These are phyloP conservation scores for Strigops habroptila DNA, from an alignment of 2,113 vertebrate genomes.

Conservation along the genomic window DNA sequence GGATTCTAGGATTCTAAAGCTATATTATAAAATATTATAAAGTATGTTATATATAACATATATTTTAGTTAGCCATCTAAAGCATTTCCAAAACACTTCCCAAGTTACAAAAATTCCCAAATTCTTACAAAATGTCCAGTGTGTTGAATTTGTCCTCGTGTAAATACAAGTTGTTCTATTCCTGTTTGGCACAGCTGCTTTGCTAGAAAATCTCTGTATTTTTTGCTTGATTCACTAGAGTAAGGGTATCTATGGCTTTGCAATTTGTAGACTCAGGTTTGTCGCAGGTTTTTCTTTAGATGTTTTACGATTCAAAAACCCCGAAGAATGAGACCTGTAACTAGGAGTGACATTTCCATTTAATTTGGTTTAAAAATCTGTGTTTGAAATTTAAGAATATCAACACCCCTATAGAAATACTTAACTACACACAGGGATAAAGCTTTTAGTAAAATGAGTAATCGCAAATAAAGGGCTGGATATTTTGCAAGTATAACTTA, in stretches of 20 bases:
- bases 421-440: neutral
- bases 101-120: neutral
- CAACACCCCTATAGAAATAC: neutral
- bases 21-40: neutral
- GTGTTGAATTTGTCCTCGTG: neutral
- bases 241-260: neutral
- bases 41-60: neutral
- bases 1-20: neutral
- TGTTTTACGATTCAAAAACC: neutral
- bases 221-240: neutral
- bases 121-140: neutral
- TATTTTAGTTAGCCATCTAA: neutral
- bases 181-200: neutral
- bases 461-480: neutral
- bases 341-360: neutral
- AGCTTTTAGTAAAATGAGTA: neutral
- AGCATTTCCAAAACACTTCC: neutral
- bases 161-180: neutral
- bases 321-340: neutral
- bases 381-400: neutral
- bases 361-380: neutral
- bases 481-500: conserved; percentile 33
- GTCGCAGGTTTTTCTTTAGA: neutral
- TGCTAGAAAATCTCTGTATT: neutral
- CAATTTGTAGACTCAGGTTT: neutral